A percentile compares a stretch with the other conserved stretches of the same genome.
Evolutionary conservation across 2,113 vertebrate species (phyloP).

Genomic region (Xyrauchen texanus): DNA sequence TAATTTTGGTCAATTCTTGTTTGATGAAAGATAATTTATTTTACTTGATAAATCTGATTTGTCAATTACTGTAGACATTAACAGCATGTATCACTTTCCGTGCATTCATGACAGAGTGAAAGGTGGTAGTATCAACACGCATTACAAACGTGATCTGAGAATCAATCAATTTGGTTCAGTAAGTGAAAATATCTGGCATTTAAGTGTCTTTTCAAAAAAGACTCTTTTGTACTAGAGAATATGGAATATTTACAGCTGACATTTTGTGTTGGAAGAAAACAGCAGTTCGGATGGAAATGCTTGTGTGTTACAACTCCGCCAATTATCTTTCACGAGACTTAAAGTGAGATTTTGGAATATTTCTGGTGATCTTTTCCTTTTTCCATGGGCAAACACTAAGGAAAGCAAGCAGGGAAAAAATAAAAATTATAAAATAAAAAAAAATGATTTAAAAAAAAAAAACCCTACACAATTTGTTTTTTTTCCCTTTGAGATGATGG

Average conservation of each 20-base stretch:
- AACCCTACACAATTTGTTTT: too few relatives aligned
- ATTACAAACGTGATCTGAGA: neutral
- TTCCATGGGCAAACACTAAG: neutral
- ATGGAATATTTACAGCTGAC: slow-evolving; percentile 11
- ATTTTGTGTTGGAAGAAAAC: neutral
- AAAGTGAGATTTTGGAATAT: neutral
- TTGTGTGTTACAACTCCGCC: too few relatives aligned
- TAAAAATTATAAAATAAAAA: too few relatives aligned
- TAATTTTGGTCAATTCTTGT: neutral
- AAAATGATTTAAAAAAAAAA: too few relatives aligned
- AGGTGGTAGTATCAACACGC: neutral
- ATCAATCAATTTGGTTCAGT: slow-evolving; percentile 6
- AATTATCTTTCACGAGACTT: neutral
- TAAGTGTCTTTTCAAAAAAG: too few relatives aligned
- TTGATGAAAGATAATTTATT: neutral
- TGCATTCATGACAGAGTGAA: too few relatives aligned
- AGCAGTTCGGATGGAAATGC: neutral
- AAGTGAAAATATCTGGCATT: neutral
- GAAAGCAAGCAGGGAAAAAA: neutral
- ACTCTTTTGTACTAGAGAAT: neutral
- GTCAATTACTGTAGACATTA: neutral
- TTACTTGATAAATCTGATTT: neutral
- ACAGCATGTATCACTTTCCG: neutral
- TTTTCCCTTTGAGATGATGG: too few relatives aligned
- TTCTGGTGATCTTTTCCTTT: neutral